Evolutionary conservation across 2,797 vertebrate genomes (phyloP).

Genomic region (Cyclopterus lumpus): DNA sequence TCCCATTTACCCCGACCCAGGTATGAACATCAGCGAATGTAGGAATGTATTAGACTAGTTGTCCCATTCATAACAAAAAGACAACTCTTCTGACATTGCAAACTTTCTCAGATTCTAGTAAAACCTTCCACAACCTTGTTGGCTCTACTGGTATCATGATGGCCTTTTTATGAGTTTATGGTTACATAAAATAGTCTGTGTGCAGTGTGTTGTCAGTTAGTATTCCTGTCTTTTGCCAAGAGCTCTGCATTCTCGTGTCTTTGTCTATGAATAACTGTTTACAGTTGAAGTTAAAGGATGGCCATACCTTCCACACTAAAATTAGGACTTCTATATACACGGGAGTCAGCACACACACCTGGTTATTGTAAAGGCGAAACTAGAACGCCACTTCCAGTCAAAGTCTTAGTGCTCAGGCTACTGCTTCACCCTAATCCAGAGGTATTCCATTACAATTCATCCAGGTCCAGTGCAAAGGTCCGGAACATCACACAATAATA

Average conservation of each 20-base stretch:
- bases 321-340: conserved; percentile 33
- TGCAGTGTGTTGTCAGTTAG: neutral
- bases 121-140: neutral
- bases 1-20: conserved; percentile 94
- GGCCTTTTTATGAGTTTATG: neutral
- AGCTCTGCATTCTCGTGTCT: neutral
- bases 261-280: conserved; percentile 39
- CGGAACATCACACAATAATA: no score
- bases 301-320: conserved; percentile 32
- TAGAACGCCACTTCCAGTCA: neutral
- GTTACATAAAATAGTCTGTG: neutral
- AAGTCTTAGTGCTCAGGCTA: neutral
- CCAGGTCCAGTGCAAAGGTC: no score
- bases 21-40: conserved; percentile 73
- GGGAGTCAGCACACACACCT: neutral
- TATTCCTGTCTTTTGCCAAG: conserved; percentile 3
- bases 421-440: neutral
- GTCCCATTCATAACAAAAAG: neutral
- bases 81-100: neutral
- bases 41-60: neutral
- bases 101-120: neutral
- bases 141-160: neutral
- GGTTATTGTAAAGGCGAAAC: conserved; percentile 11
- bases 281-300: conserved; percentile 39
- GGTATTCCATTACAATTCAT: no score